Conservation (phyloP, 1,140 invertebrate species). For the Atopsyche davidsoni region DNA sequence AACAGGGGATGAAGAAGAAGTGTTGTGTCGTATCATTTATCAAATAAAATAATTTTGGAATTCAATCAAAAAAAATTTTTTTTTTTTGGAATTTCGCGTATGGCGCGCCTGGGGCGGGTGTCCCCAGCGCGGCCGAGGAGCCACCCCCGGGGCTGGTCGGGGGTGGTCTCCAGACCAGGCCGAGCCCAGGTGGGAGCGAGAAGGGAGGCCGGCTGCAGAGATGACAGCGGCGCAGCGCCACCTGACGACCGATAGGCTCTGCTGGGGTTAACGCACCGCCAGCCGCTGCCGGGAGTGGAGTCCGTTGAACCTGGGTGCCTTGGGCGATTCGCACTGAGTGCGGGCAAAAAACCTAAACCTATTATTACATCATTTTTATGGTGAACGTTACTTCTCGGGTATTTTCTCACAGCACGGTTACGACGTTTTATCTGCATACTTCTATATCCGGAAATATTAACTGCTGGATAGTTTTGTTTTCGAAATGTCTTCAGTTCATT, state of each 20-base stretch:
- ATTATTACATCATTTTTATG: conserved; percentile 10
- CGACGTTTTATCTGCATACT: no score
- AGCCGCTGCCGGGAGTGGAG: not conserved
- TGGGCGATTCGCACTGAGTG: conserved; percentile 23
- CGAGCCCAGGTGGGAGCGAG: no score
- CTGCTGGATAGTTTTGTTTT: no score
- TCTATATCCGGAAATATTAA: no score
- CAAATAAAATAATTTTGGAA: no score
- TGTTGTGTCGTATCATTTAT: no score
- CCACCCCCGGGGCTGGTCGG: conserved; percentile 8
- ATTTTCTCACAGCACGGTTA: conserved; percentile 18
- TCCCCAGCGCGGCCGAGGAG: conserved; percentile 8
- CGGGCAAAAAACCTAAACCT: not conserved
- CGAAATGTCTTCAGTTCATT: no score
- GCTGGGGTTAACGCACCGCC: conserved; percentile 16
- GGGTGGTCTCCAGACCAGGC: no score
- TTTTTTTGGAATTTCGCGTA: no score
- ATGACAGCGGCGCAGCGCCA: not conserved
- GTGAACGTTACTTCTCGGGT: conserved; percentile 13
- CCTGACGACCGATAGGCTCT: not conserved
- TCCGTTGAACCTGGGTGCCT: conserved; percentile 14
- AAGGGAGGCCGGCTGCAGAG: not conserved
- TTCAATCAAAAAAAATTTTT: not conserved
- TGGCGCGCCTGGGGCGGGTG: conserved; percentile 8
- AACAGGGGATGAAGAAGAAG: no score